These are phyloP conservation scores for Sternotherus odoratus DNA, from an alignment of 2,797 vertebrate genomes.

Conservation along the genomic window DNA sequence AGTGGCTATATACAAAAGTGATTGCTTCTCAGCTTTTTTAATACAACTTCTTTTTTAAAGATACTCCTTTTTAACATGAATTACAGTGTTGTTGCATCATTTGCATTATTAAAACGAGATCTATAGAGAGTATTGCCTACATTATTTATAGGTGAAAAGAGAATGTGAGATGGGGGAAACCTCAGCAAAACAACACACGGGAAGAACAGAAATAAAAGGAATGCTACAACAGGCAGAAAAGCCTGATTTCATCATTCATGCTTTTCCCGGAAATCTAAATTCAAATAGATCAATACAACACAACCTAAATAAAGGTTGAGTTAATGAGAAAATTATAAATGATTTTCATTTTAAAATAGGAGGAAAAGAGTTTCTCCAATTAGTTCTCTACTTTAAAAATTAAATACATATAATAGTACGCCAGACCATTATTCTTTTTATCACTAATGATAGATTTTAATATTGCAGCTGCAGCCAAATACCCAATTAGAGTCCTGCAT, in stretches of 20 bases:
- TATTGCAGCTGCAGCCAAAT: not conserved
- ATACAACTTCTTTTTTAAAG: not conserved
- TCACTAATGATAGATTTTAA: not conserved
- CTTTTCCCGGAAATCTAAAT: not conserved
- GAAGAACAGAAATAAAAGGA: not conserved
- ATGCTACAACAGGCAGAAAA: rapidly evolving
- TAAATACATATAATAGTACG: not conserved
- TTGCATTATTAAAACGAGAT: not conserved
- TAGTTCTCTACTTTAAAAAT: not conserved
- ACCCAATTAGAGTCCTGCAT: not conserved
- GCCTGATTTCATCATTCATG: rapidly evolving
- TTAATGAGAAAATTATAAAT: not conserved
- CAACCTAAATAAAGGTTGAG: not conserved
- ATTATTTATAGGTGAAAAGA: not conserved
- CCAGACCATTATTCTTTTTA: not conserved
- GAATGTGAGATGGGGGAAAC: not conserved
- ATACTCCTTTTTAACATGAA: not conserved
- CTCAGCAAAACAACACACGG: not conserved
- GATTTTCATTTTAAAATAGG: not conserved
- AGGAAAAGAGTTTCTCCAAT: not conserved
- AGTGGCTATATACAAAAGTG: not conserved
- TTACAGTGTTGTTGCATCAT: not conserved
- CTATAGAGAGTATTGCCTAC: not conserved
- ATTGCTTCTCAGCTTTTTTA: not conserved
- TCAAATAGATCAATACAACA: not conserved